Evolutionary conservation across 2,113 vertebrate species (phyloP), one percentile per base, ranked within the genome.

Genomic region (Dasyprocta punctata): DNA sequence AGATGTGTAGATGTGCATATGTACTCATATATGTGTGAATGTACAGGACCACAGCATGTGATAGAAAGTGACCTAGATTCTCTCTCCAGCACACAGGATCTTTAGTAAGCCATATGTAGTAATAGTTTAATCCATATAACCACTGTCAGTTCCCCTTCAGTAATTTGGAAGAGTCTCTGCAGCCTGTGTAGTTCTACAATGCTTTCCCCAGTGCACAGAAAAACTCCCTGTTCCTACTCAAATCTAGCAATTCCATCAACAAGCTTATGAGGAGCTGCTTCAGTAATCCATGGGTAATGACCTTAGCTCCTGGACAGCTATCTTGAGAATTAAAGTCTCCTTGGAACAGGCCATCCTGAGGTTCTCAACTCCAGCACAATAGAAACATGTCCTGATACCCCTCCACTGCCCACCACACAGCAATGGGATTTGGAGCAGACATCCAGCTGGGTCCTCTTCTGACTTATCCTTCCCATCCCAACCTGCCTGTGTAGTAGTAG

Each of bases 291-390:
- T 6, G 63, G 69, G 92, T 97, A 95, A 93, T 95, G 85, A 89
- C 75, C 80, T 97, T 91, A 90, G 81, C 86, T n/a, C 24, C 86
- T 93, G 69, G 84, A 75, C 93, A 97, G 96, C 92, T 97, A 86
- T 95, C 95, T 58, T 36, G 67, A 87, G 92, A 94, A 93, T 93
- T 95, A 83, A 92, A 90, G 58, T 82, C 85, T 90, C 96, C 58
- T 33, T 17, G 19, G 94, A 94, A 75, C 41, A 52, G 81, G 33
- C 44, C 85, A 19, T 73, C 78, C 89, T 60, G 86, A 73, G 56
- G 54, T 87, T 89, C 73, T 93, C 58, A 81, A 63, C 49, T 87
- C 63, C 67, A 44, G 20, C 12, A 38, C 80, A 28, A 65, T n/a
- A 38, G n/a, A 92, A 97, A 33, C 2, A 0, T 24, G 77, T 63